phyloP scores from a whole-genome alignment of 1,140 invertebrate genomes.

The Augochlora pura region DNA sequence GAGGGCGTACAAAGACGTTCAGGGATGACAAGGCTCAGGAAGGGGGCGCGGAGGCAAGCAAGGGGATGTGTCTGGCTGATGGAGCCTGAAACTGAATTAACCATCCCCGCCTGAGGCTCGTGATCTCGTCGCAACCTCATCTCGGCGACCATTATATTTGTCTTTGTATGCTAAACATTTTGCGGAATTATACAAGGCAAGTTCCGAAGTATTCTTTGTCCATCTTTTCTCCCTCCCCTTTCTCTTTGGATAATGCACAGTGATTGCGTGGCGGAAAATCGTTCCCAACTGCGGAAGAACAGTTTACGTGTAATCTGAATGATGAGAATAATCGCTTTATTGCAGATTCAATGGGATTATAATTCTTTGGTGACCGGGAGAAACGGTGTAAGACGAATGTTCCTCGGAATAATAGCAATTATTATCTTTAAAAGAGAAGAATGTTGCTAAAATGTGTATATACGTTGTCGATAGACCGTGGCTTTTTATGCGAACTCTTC shows the following conservation, averaged over 20 bases:
- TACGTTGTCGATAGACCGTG: no score
- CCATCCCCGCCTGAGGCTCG: conserved; percentile 67
- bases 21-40: conserved; percentile 46
- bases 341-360: background rate
- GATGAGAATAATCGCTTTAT: background rate
- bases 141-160: conserved; percentile 75
- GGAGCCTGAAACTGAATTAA: conserved; percentile 77
- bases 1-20: conserved; percentile 61
- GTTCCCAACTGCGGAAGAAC: background rate
- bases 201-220: conserved; percentile 56
- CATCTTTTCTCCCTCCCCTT: background rate
- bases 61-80: conserved; percentile 71
- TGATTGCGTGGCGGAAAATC: conserved; percentile 18
- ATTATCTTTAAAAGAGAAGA: no score
- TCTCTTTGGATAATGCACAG: background rate
- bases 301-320: background rate
- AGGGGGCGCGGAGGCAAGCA: conserved; percentile 43
- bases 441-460: no score
- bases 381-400: no score
- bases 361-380: background rate
- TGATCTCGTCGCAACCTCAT: conserved; percentile 73
- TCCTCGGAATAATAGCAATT: no score
- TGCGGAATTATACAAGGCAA: conserved; percentile 70
- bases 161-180: conserved; percentile 77
- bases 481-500: no score